These are phyloP conservation scores for Meriones psammophilus DNA, from an alignment of 2,797 vertebrate species.

Conservation along the genomic window DNA sequence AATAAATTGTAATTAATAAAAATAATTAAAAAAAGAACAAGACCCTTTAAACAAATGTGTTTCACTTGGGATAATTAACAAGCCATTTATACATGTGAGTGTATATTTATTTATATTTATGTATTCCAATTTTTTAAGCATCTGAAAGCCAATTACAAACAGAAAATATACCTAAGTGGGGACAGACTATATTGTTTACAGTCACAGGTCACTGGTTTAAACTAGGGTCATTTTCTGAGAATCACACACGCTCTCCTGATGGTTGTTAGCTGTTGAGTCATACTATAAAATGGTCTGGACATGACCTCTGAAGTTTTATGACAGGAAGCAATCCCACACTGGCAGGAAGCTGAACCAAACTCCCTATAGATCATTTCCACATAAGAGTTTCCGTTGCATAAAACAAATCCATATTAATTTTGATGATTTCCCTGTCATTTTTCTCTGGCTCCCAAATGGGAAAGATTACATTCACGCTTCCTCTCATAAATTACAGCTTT, in stretches of 20 bases:
- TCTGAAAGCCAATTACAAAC: slow-evolving; percentile 9
- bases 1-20: no score
- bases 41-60: background rate
- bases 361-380: slow-evolving; percentile 72
- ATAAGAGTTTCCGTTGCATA: slow-evolving; percentile 57
- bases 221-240: background rate
- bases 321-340: slow-evolving; percentile 64
- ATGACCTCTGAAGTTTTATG: slow-evolving; percentile 67
- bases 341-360: slow-evolving; percentile 75
- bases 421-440: slow-evolving; percentile 67
- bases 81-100: background rate
- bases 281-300: slow-evolving; percentile 69
- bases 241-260: background rate
- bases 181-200: background rate
- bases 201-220: slow-evolving; percentile 21
- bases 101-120: background rate
- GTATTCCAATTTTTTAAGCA: background rate
- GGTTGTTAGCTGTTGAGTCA: slow-evolving; percentile 54
- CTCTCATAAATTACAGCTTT: slow-evolving; percentile 77
- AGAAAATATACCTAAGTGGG: slow-evolving; percentile 21
- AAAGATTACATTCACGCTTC: slow-evolving; percentile 75
- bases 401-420: slow-evolving; percentile 80
- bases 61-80: background rate
- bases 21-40: background rate
- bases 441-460: slow-evolving; percentile 67